phyloP scores from a whole-genome alignment of 64 coral and sea anemone genomes.

The Dendrophyllia cribrosa region DNA sequence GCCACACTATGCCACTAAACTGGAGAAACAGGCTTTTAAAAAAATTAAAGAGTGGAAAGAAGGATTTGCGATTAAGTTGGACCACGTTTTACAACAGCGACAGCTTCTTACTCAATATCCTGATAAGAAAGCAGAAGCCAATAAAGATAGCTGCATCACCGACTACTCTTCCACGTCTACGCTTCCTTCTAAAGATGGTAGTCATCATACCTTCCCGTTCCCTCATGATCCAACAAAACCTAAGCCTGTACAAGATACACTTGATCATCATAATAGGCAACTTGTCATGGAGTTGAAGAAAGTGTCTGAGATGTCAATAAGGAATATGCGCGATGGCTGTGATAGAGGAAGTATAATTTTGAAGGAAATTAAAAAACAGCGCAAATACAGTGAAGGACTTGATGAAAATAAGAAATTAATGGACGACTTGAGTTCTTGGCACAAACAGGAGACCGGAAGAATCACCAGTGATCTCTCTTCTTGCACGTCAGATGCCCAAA shows the following conservation, averaged over 20 bases:
- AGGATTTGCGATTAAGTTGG: constrained; percentile 11
- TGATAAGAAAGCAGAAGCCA: background rate
- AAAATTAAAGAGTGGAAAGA: constrained; percentile 43
- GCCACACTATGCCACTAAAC: constrained; percentile 8
- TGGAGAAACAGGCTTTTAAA: constrained; percentile 28
- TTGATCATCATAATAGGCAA: no score
- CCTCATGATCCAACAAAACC: background rate
- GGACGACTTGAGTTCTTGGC: background rate
- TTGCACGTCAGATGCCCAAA: background rate
- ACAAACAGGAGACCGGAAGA: background rate
- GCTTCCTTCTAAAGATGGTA: background rate
- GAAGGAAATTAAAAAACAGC: constrained; percentile 12
- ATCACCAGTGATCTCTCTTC: background rate
- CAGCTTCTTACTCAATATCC: background rate
- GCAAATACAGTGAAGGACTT: background rate
- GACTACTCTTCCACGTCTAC: no score
- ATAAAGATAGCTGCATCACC: background rate
- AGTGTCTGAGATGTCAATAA: background rate
- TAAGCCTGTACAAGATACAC: background rate
- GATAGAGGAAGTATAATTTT: constrained; percentile 7
- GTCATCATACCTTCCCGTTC: background rate
- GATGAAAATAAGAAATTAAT: background rate
- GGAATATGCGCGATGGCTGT: background rate
- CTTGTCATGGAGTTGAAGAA: background rate
- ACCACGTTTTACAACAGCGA: constrained; percentile 12